Evolutionary conservation across 1,140 invertebrate species (phyloP), one percentile per base, ranked within the genome.

Genomic region (Ctenoplectra terminalis): DNA sequence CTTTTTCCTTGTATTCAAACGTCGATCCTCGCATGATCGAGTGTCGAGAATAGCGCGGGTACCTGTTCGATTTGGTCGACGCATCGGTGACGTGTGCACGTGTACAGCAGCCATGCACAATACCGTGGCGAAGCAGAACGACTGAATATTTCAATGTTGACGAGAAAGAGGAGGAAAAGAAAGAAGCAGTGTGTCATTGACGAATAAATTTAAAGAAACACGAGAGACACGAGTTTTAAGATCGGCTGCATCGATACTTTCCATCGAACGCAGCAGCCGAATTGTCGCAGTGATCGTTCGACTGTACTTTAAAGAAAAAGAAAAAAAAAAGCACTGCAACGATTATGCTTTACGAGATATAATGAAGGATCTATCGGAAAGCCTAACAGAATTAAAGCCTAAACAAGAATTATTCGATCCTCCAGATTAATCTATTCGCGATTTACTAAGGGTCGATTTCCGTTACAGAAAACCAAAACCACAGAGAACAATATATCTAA

Each of bases 11-110:
- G 46, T 29, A 80, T 80, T 80, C 69, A 73, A 54, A 63, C 58
- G 54, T 61, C 52, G 40, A 31, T 8, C 20, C 37, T 50, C 40
- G 61, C 50, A 56, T 74, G 79, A 75, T 74, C 72, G 72, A 67
- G 20, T 31, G 20, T 2, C 31, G 20, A 67, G 79, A 75, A 81
- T 58, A 13, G 20, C 26, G 17, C 11, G 0, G 71, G 71, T 81
- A 81, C 79, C 79, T 81, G 79, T 74, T 75, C 79, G 77, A 80
- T 80, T 54, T 46, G n/a, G 1, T 17, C 26, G 17, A 7, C 63
- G n/a, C n/a, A n/a, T n/a, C n/a, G n/a, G n/a, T n/a, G 3, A 20
- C 29, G 23, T 13, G 29, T 71, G 5, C 46, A 20, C 56, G 34
- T 48, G 34, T 48, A 37, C n/a, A 29, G 1, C 5, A 23, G 2